Base-by-base conservation (phyloP, 2,113 vertebrate species). In the Spizaetus ornatus region DNA sequence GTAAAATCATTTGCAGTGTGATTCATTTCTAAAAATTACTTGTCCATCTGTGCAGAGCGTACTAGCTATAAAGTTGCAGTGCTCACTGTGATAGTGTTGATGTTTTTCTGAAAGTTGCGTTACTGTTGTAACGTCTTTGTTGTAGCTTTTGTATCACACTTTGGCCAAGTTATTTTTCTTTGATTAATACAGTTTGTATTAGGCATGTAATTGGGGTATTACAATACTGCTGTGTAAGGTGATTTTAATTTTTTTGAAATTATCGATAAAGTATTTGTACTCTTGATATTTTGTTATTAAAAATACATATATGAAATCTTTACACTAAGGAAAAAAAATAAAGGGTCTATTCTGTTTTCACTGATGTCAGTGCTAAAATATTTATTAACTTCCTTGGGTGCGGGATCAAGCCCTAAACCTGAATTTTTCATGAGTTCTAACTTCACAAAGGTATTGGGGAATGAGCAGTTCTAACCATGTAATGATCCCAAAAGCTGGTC, bases 21-120 rank as follows among this genome's bases (percentile, higher is more conserved):
- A 95, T 95, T 97, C 95, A 95, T 85, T 94, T 95, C 96, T 97
- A 96, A 95, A 97, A 97, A 96, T 97, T 59, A 61, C 96, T 80
- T 91, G 91, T 97, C 93, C 95, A 94, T 97, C 94, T 97, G 96
- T 90, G 95, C 87, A 2, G 81, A 79, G 85, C 62, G 25, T 55
- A 69, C 82, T 21, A 45, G 87, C 97, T 89, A 5, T 58, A 77
- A 70, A 69, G 12, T n/a, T 52, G 79, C 79, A 50, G n/a, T 2
- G 67, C 88, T 96, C 18, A 0, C 81, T 81, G 53, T 36, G 58
- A 32, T 66, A 22, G n/a, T 17, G 62, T 27, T n/a, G 73, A 43
- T 76, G 58, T 58, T 61, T 65, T 29, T 65, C 48, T 78, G 61
- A 18, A 77, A 72, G 72, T 70, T 72, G 32, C 16, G 2, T 59